A percentile compares a stretch with the other conserved stretches of the same genome.
phyloP scores from a whole-genome alignment of 2,797 vertebrate species.

The Falco berigora region DNA sequence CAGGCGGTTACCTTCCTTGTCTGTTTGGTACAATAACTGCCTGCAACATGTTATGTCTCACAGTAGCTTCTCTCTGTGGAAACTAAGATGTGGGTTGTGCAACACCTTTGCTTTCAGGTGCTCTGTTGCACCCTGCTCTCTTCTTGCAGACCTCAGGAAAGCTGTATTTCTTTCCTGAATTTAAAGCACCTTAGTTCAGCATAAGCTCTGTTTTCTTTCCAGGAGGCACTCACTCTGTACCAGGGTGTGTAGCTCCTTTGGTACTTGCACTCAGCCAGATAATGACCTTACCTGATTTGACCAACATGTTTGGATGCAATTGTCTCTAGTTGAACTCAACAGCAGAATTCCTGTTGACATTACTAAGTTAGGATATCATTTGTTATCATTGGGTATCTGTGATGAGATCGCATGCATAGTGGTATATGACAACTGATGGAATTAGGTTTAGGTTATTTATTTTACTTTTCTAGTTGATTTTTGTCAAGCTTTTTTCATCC shows the following conservation, averaged over 20 bases:
- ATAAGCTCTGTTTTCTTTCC: neutral
- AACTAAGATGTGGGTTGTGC: neutral
- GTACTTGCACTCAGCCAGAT: neutral
- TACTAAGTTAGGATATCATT: neutral
- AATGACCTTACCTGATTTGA: neutral
- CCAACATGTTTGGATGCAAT: neutral
- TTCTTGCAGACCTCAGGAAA: neutral
- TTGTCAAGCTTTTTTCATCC: neutral
- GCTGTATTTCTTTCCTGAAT: neutral
- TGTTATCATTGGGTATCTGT: neutral
- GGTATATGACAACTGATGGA: neutral
- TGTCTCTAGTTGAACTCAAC: neutral
- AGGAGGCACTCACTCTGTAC: neutral
- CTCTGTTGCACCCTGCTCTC: neutral
- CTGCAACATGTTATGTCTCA: neutral
- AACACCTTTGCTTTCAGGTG: neutral
- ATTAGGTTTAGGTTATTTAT: neutral
- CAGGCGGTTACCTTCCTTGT: neutral
- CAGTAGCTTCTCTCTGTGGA: neutral
- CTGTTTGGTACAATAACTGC: neutral
- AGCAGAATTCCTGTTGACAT: neutral
- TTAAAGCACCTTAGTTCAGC: neutral
- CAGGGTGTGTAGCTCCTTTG: neutral
- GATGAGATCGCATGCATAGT: neutral
- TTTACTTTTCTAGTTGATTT: neutral